Percentiles rank a stretch among this genome's conserved stretches.
Conservation (phyloP, 2,888 invertebrate species). For the Tenthredo mesomela region DNA sequence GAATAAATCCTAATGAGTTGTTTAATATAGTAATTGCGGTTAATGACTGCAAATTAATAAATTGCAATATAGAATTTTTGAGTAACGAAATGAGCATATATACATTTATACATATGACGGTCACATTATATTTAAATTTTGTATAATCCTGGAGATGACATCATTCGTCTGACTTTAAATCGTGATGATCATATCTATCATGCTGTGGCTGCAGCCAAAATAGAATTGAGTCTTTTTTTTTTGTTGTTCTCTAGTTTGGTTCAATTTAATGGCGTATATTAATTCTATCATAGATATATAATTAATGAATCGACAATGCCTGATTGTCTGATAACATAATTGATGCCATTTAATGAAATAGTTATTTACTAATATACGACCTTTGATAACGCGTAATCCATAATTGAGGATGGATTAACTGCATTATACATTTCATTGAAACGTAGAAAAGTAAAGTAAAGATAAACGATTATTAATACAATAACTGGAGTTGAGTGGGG, state of each 20-base stretch:
- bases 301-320: background rate
- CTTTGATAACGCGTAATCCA: conserved; percentile 4
- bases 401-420: background rate
- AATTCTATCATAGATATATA: background rate
- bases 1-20: background rate
- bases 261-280: background rate
- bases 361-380: background rate
- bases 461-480: background rate
- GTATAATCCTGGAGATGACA: conserved; percentile 29
- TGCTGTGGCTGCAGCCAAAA: background rate
- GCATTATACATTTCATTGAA: background rate
- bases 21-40: background rate
- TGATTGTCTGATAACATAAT: background rate
- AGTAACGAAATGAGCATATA: too few relatives aligned
- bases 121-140: conserved; percentile 17
- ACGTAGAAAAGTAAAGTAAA: background rate
- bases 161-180: background rate
- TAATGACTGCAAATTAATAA: background rate
- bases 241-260: background rate
- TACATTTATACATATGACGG: background rate
- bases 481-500: background rate
- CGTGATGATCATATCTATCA: background rate
- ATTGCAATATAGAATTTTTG: background rate
- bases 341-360: background rate
- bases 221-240: background rate